Base-by-base conservation (phyloP, 2,113 vertebrate genomes). In the Xenotilapia caudafasciata region DNA sequence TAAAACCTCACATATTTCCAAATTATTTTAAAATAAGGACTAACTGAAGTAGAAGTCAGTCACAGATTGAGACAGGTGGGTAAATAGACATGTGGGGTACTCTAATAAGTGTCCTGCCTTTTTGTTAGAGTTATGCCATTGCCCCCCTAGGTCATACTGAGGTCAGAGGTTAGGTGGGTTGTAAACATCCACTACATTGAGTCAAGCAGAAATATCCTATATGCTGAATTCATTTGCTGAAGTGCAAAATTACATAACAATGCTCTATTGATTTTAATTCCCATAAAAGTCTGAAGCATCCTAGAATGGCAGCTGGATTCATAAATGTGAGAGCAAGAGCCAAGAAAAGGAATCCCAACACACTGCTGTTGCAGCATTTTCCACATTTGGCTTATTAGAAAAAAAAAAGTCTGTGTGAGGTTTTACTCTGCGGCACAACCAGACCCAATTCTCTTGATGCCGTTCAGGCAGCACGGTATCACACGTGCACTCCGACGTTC, bases 391-490 rank as follows among this genome's bases (percentile, higher is more conserved):
- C 83, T 92, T 92, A 91, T 93, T 91, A 90, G 80, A 60, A 85
- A 83, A 88, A 87, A n/a, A 91, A 89, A 89, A 84, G 60, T 47
- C 87, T 84, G 60, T 13, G 83, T 90, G 89, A 85, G 89, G 84
- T 87, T 93, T 93, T 93, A 86, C 85, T 92, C 94, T 65, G 92
- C 83, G 82, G 94, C 91, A 83, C 77, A 88, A 88, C 54, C 83
- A 96, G 93, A 94, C 94, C 92, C 91, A 95, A 89, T 95, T 95
- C 85, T 92, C 79, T 93, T 88, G 91, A 88, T 92, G 88, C 90
- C 89, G 89, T 94, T 93, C 88, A 91, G 82, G 75, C 92, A 56
- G 88, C 90, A 85, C 85, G 14, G 73, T 92, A 87, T 94, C 86
- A 90, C 86, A 93, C 89, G 83, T 86, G 83, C 88, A 91, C 88